phyloP scores from a whole-genome alignment of 2,797 vertebrate species.

The Glossophaga mutica region DNA sequence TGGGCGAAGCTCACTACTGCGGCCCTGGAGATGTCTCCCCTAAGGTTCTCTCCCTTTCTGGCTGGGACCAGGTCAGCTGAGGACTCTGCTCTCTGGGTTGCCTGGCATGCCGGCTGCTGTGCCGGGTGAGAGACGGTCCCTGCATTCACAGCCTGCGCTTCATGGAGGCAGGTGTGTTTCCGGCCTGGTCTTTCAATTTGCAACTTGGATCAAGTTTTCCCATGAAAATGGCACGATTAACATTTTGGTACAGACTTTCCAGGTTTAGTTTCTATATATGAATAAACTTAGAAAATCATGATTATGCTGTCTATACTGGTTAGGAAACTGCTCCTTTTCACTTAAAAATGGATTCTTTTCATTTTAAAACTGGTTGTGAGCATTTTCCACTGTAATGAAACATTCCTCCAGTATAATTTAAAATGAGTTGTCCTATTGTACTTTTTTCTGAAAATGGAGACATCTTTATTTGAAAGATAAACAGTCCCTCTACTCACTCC shows the following conservation, averaged over 20 bases:
- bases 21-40: background rate
- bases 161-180: background rate
- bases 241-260: background rate
- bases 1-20: background rate
- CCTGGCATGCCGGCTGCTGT: no score
- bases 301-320: background rate
- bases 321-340: background rate
- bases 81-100: background rate
- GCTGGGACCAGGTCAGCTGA: accelerated
- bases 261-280: background rate
- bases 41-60: background rate
- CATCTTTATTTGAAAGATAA: conserved; percentile 26
- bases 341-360: conserved; percentile 15
- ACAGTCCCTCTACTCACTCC: background rate
- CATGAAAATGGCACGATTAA: background rate
- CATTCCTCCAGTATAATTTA: background rate
- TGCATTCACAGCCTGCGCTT: background rate
- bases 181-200: background rate
- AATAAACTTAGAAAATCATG: background rate
- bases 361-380: background rate
- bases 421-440: background rate
- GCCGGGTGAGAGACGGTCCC: background rate
- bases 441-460: conserved; percentile 20
- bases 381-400: background rate
- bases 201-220: background rate